phyloP scores from a whole-genome alignment of 2,113 vertebrate genomes.

The Pogona vitticeps region DNA sequence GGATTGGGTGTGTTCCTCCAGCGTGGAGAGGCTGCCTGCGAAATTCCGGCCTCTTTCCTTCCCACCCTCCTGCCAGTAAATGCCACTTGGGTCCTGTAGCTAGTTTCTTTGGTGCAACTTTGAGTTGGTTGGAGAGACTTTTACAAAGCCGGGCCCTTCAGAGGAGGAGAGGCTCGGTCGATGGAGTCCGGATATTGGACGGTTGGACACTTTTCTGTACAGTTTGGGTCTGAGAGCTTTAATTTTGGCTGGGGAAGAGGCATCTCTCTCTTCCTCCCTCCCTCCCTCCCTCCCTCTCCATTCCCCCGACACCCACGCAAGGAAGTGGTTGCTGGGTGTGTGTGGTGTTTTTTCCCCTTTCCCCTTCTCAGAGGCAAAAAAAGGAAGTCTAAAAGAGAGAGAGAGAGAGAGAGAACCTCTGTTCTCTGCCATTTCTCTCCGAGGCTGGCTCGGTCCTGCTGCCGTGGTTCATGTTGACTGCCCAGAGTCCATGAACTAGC shows the following conservation, averaged over 20 bases:
- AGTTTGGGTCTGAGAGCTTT: not conserved
- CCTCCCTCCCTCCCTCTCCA: too few relatives aligned
- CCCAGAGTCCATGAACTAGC: constrained; percentile 87
- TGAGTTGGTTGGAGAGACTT: too few relatives aligned
- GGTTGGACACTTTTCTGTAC: not conserved
- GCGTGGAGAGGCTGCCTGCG: too few relatives aligned
- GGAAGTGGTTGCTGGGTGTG: constrained; percentile 78
- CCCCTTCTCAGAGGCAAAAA: constrained; percentile 71
- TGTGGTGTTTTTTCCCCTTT: constrained; percentile 15
- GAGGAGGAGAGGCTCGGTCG: too few relatives aligned
- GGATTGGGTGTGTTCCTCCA: not conserved
- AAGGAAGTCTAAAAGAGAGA: constrained; percentile 71
- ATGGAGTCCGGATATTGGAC: too few relatives aligned
- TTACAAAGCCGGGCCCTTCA: too few relatives aligned
- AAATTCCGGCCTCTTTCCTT: not conserved
- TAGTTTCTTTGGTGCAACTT: not conserved
- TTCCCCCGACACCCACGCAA: constrained; percentile 76
- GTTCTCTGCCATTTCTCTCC: constrained; percentile 19
- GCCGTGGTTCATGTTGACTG: constrained; percentile 88
- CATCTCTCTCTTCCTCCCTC: not conserved
- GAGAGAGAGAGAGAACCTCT: constrained; percentile 31
- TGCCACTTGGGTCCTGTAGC: not conserved
- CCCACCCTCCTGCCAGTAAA: not conserved
- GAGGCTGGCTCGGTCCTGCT: constrained; percentile 18
- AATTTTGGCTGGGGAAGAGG: too few relatives aligned